Conservation (phyloP, 2,888 invertebrate genomes). For the Diabrotica balteata region DNA sequence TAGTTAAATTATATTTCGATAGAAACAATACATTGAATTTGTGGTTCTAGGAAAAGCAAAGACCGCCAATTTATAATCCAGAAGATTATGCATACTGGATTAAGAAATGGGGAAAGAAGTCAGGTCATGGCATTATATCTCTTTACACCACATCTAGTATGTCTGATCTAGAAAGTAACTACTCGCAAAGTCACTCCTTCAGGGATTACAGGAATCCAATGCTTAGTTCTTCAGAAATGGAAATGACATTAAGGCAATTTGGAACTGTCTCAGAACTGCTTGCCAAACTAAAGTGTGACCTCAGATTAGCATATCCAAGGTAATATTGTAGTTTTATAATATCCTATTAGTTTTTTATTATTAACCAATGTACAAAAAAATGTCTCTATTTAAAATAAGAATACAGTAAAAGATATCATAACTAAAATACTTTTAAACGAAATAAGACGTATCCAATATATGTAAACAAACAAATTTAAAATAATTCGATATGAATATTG, state of each 20-base stretch:
- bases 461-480: no score
- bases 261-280: slow-evolving; percentile 87
- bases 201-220: slow-evolving; percentile 70
- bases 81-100: slow-evolving; percentile 85
- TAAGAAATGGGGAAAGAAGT: slow-evolving; percentile 80
- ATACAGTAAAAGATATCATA: no score
- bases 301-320: slow-evolving; percentile 89
- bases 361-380: no score
- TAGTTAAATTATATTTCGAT: no score
- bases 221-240: slow-evolving; percentile 72
- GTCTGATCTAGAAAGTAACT: slow-evolving; percentile 47
- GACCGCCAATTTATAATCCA: slow-evolving; percentile 89
- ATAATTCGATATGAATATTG: no score
- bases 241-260: slow-evolving; percentile 88
- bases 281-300: slow-evolving; percentile 84
- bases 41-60: slow-evolving; percentile 73
- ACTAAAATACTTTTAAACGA: no score
- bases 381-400: no score
- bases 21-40: not conserved
- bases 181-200: slow-evolving; percentile 49
- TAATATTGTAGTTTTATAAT: slow-evolving; percentile 54
- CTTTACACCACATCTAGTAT: slow-evolving; percentile 51
- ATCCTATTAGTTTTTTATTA: no score
- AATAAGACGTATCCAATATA: no score
- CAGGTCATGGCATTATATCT: slow-evolving; percentile 57